Conservation (phyloP, 2,888 invertebrate species). For the Polyommatus icarus region DNA sequence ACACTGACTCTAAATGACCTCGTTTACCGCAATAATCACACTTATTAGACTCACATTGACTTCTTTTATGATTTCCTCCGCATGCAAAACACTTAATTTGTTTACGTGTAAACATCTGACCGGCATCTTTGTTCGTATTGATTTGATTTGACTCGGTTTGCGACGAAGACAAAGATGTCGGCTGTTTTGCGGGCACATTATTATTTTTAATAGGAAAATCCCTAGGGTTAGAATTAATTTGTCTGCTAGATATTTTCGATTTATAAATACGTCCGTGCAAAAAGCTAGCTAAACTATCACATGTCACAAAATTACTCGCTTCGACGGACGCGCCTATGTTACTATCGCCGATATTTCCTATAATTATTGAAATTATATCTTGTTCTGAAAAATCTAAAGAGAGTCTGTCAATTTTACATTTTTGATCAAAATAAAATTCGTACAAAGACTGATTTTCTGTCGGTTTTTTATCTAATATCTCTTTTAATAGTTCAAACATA, state of each 20-base stretch:
- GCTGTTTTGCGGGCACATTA: neutral
- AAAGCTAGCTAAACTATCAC: constrained; percentile 39
- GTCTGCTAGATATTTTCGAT: constrained; percentile 3
- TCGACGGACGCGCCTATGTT: constrained; percentile 40
- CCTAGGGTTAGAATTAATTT: neutral
- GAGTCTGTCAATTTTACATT: constrained; percentile 39
- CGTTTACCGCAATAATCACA: constrained; percentile 34
- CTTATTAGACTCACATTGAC: constrained; percentile 33
- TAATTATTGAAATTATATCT: constrained; percentile 41
- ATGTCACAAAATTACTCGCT: constrained; percentile 38
- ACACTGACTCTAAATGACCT: constrained; percentile 29
- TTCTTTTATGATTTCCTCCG: constrained; percentile 35
- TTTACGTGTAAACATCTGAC: constrained; percentile 18
- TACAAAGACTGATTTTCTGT: constrained; percentile 41
- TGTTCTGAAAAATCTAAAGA: constrained; percentile 37
- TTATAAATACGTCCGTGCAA: constrained; percentile 34
- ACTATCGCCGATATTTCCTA: constrained; percentile 40
- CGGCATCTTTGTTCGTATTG: neutral
- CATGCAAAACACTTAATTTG: constrained; percentile 33
- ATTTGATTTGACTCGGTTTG: neutral
- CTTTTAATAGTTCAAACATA: constrained; percentile 20
- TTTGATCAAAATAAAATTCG: constrained; percentile 43
- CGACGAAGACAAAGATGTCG: neutral
- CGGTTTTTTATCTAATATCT: constrained; percentile 37
- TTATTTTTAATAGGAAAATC: neutral